Base-by-base conservation (phyloP, 2,888 invertebrate species). In the Blastobasis lacticolella region DNA sequence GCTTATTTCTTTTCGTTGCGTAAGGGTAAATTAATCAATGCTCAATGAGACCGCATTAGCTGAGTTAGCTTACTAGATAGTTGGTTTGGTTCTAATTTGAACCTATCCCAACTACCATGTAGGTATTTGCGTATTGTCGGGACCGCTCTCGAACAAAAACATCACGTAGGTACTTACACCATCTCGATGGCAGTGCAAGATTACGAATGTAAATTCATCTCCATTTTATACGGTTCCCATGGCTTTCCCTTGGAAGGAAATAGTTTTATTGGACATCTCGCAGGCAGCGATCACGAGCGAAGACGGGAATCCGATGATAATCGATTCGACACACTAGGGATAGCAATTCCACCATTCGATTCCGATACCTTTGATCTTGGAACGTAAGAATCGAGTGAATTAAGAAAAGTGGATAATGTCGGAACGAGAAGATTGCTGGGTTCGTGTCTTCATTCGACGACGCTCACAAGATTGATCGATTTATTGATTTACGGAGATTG, bases 281-380 rank as follows among this genome's bases (percentile, higher is more conserved):
- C 64, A 64, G 62, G 69, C 62, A 70, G 67, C 64, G 61, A 67
- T 73, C 76, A 77, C 75, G 73, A 73, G 56, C 61, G 67, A n/a
- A 9, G 45, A 63, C 66, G 65, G 75, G 70, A 71, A 67, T 68
- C 69, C 61, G 66, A 62, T 59, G 59, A 63, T 68, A 74, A 75
- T 76, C 74, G 70, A 78, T 77, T 78, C 66, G 78, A 61, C 63
- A 68, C 71, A 75, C 69, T 65, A 62, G 55, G 66, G 64, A 69
- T 64, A 67, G 63, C 62, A 23, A 23, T 23, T 23, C 23, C 23
- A 23, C 23, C 23, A 61, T 58, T 52, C 58, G 57, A 45, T 44
- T 48, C 5, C 48, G 10, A 42, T 48, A 10, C 9, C 42, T 48
- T 48, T 41, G 41, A 41, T 48, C 44, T 51, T 48, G 41, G 46